Evolutionary conservation across 92 coral and sea anemone genomes (phyloP).

Genomic region (Isaurus tuberculatus): DNA sequence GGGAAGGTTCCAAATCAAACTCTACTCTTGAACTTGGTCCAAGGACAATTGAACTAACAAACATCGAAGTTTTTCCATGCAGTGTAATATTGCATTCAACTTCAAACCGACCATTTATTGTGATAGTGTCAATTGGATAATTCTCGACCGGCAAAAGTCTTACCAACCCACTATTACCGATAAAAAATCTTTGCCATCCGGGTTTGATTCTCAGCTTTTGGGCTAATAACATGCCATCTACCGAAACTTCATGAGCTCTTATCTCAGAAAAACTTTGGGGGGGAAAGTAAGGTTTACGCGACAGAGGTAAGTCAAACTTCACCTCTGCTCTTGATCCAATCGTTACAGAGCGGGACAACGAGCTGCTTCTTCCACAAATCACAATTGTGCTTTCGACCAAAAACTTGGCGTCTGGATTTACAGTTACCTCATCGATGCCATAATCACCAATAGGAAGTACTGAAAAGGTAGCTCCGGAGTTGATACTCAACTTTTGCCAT

Average conservation of each 20-base stretch:
- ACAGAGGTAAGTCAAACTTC: constrained; percentile 21
- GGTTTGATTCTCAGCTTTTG: constrained; percentile 76
- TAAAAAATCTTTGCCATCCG: constrained; percentile 78
- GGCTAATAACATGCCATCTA: constrained; percentile 67
- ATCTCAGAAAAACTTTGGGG: constrained; percentile 29
- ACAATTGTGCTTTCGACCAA: constrained; percentile 33
- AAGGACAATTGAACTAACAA: constrained; percentile 30
- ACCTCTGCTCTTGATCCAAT: constrained; percentile 24
- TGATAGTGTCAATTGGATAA: constrained; percentile 62
- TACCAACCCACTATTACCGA: constrained; percentile 66
- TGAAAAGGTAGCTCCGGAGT: constrained; percentile 16
- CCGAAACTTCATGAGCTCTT: constrained; percentile 57
- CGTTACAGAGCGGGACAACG: constrained; percentile 10
- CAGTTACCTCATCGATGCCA: constrained; percentile 29
- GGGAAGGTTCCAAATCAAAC: constrained; percentile 22
- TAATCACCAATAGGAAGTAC: constrained; percentile 23
- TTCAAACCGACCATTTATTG: constrained; percentile 66
- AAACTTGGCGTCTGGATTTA: constrained; percentile 10
- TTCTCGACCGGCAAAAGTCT: constrained; percentile 64
- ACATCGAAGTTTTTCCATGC: constrained; percentile 68
- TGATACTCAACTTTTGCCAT: constrained; percentile 27
- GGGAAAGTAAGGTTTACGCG: constrained; percentile 13
- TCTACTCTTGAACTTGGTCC: constrained; percentile 17
- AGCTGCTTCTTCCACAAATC: constrained; percentile 28
- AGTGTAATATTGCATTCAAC: constrained; percentile 72